Conservation (phyloP, 2,797 vertebrate species). For the Lepilemur ruficaudatus region DNA sequence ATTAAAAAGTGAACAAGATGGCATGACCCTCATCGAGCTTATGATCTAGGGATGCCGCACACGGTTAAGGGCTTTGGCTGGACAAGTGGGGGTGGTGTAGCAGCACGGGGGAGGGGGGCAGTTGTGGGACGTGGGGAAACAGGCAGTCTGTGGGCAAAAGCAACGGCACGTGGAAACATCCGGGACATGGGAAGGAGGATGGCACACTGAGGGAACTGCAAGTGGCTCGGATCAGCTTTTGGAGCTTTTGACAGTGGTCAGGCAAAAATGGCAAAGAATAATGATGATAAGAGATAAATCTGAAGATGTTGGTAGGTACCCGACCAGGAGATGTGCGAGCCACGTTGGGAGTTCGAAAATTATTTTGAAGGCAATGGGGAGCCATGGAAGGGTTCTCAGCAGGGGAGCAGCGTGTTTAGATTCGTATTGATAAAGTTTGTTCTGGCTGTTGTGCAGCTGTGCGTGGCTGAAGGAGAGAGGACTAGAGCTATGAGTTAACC, state of each 20-base stretch:
- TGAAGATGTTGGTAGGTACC: background rate
- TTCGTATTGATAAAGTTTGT: background rate
- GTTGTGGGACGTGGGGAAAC: fast-evolving
- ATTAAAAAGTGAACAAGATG: background rate
- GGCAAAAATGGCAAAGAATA: background rate
- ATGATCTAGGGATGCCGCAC: background rate
- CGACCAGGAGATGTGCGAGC: background rate
- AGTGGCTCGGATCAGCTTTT: background rate
- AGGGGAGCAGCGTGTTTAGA: fast-evolving
- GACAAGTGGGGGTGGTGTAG: background rate
- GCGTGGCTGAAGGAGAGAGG: no score
- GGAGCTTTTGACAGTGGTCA: fast-evolving
- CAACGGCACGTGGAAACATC: background rate
- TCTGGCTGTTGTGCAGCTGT: background rate
- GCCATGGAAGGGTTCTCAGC: background rate
- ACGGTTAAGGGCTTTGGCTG: fast-evolving
- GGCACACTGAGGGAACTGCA: fast-evolving
- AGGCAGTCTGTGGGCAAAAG: background rate
- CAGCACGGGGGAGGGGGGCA: fast-evolving
- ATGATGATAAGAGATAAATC: background rate
- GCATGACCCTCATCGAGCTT: background rate
- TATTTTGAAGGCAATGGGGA: background rate
- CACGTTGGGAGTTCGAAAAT: background rate
- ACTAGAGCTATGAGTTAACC: fast-evolving
- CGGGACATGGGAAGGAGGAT: background rate